These are phyloP conservation scores for Acropora yongei DNA, from an alignment of 64 coral and sea anemone genomes.

Conservation along the genomic window DNA sequence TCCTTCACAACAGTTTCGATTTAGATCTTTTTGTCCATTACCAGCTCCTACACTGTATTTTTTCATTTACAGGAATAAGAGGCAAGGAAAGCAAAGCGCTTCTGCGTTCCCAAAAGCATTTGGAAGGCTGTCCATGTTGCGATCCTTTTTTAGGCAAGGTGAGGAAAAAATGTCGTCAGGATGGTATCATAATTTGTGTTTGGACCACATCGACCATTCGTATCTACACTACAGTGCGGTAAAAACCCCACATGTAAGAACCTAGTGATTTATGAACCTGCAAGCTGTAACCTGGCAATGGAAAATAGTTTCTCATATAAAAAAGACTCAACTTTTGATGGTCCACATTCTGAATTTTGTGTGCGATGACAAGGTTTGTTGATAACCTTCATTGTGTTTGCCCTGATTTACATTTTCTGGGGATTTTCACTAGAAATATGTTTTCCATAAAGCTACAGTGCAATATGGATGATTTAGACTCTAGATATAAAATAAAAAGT, in stretches of 20 bases:
- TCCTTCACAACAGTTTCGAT: not conserved
- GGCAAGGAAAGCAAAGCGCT: not conserved
- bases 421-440: constrained; percentile 17
- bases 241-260: not conserved
- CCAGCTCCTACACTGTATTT: not conserved
- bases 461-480: constrained; percentile 5
- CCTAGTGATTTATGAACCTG: not conserved
- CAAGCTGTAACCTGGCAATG: not conserved
- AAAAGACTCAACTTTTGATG: not conserved
- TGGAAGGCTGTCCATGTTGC: constrained; percentile 26
- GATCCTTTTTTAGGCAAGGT: constrained; percentile 53
- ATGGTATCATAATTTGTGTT: not conserved
- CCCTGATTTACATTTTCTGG: not conserved
- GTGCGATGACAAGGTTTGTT: not conserved
- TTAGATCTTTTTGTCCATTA: not conserved
- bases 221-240: not conserved
- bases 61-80: not conserved
- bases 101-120: constrained; percentile 12
- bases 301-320: not conserved
- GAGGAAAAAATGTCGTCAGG: not conserved
- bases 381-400: not conserved
- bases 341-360: constrained; percentile 1
- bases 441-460: constrained; percentile 7
- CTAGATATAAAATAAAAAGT: not conserved
- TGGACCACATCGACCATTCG: not conserved